Percentiles rank a stretch among this genome's conserved stretches.
Evolutionary conservation across 2,888 invertebrate genomes (phyloP).

Genomic region (Macrosiphum euphorbiae): DNA sequence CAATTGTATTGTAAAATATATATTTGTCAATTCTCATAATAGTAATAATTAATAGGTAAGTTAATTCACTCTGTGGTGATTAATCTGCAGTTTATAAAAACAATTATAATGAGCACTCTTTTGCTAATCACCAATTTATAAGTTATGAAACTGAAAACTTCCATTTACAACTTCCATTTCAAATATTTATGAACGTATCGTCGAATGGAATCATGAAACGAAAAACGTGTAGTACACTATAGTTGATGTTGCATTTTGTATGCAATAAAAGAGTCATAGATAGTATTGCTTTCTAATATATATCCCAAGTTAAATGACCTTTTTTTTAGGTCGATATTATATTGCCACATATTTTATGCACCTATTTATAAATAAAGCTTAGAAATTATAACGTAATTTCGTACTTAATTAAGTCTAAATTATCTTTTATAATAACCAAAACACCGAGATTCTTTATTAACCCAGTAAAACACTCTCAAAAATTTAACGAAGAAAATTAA

Average conservation of each 20-base stretch:
- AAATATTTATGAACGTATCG: not conserved
- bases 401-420: not conserved
- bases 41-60: not conserved
- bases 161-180: not conserved
- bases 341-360: not conserved
- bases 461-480: not conserved
- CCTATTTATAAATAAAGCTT: not conserved
- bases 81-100: not conserved
- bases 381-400: not conserved
- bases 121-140: not conserved
- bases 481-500: not conserved
- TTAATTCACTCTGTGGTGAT: not conserved
- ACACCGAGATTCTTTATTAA: not conserved
- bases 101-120: not conserved
- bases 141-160: not conserved
- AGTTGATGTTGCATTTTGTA: not conserved
- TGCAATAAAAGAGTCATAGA: not conserved
- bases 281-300: not conserved
- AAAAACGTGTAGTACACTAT: not conserved
- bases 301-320: not conserved
- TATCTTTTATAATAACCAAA: not conserved
- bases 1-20: not conserved
- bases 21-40: not conserved
- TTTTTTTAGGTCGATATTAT: not conserved
- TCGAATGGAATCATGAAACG: not conserved